phyloP scores from a whole-genome alignment of 2,113 vertebrate genomes.

The Neotragus pygmaeus region DNA sequence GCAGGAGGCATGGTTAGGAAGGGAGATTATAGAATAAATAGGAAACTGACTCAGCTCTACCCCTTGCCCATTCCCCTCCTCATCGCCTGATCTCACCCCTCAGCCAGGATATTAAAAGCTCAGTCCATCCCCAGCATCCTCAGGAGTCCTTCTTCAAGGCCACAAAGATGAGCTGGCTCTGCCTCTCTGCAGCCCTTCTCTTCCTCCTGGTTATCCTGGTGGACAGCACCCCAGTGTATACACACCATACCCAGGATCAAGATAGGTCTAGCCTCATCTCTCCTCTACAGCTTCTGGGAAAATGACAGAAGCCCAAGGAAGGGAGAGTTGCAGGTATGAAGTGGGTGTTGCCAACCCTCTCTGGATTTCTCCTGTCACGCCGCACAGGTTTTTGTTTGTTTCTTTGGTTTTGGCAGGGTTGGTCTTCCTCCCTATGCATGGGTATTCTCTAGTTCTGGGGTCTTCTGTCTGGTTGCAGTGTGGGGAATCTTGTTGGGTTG shows the following conservation, averaged over 20 bases:
- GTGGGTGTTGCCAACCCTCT: background rate
- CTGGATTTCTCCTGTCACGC: background rate
- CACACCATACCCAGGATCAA: no score
- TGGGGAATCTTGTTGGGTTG: background rate
- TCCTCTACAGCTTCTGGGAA: no score
- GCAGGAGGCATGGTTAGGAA: background rate
- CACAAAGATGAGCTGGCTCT: rapidly evolving
- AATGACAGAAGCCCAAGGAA: no score
- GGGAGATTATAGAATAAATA: background rate
- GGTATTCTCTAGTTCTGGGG: background rate
- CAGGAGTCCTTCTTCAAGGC: no score
- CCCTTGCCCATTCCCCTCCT: background rate
- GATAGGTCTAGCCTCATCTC: no score
- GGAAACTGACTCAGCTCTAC: background rate
- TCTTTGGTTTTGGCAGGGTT: background rate
- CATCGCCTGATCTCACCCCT: background rate
- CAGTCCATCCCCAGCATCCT: no score
- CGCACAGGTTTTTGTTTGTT: background rate
- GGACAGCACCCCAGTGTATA: no score
- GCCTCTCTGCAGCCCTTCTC: no score
- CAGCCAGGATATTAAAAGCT: background rate
- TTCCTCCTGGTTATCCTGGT: no score
- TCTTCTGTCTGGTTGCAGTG: background rate
- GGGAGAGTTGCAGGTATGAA: background rate
- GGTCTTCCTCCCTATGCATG: background rate